Base-by-base conservation (phyloP, 2,797 vertebrate species). In the Gila robusta region DNA sequence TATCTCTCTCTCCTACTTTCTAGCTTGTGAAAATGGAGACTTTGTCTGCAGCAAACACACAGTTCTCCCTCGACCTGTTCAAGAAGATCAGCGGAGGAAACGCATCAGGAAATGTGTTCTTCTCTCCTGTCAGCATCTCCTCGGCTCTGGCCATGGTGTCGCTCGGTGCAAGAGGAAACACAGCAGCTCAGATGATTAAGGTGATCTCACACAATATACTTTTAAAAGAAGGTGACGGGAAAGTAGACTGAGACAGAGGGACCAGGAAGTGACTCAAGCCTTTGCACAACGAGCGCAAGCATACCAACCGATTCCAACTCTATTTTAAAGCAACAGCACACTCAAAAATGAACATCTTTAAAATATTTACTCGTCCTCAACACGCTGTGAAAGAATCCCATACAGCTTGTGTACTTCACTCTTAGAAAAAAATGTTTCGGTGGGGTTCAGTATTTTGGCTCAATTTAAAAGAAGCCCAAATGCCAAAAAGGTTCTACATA, bases 81-180 rank as follows among this genome's bases (percentile, higher is more conserved):
- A 52, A 74, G 26, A 52, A 21, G 44, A 74, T 74, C 44, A 73
- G 14, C 0, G 26, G 0, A 73, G 71, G 1, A 73, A 26, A 73
- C 1, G 3, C n/a, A 1, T 47, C n/a, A 73, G 78, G 49, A 49
- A 99, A 99, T 47, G 0, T 98, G 28, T 97, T 98, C 91, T 96
- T 93, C 73, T 96, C 96, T 11, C 95, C 96, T 0, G 88, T 98
- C 90, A 98, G 98, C 92, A 93, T 99, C 87, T 96, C 96, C 14
- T 97, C 96, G 23, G 95, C 96, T 39, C 90, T 99, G 92, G 93
- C 95, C 17, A 97, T 98, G 97, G 91, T 98, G 88, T 88, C 91
- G 66, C 88, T 97, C 85, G 97, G 98, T 66, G 92, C 97, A 0
- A 82, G 87, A 87, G 96, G 94, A 37, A 92, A 95, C 92, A 99